Evolutionary conservation across 2,888 invertebrate species (phyloP).

Genomic region (Herminia tarsipennalis): DNA sequence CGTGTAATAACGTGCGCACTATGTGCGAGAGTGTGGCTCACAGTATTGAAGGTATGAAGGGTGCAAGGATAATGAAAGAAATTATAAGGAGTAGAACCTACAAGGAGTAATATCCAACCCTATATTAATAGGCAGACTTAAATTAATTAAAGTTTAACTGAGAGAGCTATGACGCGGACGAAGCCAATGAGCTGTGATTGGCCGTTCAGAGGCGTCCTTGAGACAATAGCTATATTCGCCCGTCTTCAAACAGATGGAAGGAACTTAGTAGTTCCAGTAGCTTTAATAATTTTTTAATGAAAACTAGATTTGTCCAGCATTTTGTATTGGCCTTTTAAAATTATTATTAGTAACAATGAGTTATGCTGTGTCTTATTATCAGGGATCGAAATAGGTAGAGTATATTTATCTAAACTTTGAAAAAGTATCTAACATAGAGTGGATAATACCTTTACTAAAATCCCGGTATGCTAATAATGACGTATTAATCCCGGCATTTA

Average conservation of each 20-base stretch:
- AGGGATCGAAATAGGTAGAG: too few species aligned
- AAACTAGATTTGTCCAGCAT: too few species aligned
- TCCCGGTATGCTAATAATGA: too few species aligned
- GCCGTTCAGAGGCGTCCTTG: conserved; percentile 17
- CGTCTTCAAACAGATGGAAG: conserved; percentile 2
- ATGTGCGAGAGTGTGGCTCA: conserved; percentile 21
- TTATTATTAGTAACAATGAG: too few species aligned
- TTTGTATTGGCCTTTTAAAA: too few species aligned
- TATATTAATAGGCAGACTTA: conserved; percentile 43
- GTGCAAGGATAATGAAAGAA: conserved; percentile 47
- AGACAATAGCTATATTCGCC: conserved; percentile 8
- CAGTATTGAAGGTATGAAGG: conserved; percentile 16
- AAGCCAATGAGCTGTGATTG: conserved; percentile 36
- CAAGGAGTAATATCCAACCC: conserved; percentile 44
- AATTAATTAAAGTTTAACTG: conserved; percentile 48
- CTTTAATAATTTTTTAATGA: too few species aligned
- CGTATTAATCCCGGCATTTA: too few species aligned
- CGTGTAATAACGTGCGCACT: conserved; percentile 40
- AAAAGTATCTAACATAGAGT: too few species aligned
- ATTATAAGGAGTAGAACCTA: conserved; percentile 45
- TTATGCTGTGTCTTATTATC: too few species aligned
- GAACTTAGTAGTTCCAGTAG: conserved; percentile 1
- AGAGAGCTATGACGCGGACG: conserved; percentile 21
- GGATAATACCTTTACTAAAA: too few species aligned
- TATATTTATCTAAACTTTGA: too few species aligned